phyloP scores from a whole-genome alignment of 2,888 invertebrate species.

The Odontothrips loti region DNA sequence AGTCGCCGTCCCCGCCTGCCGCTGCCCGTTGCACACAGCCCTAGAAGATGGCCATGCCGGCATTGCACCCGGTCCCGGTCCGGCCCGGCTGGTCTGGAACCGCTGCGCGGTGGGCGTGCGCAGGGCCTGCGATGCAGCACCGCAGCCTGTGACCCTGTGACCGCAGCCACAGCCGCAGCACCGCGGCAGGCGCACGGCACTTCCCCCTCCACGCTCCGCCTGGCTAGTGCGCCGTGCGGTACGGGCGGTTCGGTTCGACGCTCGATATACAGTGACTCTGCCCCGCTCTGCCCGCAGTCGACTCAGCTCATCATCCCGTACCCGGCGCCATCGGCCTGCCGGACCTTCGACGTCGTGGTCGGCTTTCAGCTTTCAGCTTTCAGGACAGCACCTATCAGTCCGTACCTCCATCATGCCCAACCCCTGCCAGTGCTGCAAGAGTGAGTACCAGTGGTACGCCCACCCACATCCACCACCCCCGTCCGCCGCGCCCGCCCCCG shows the following conservation, averaged over 20 bases:
- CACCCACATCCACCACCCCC: background rate
- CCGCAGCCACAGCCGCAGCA: background rate
- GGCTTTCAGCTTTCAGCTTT: background rate
- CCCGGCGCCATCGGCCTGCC: too few relatives aligned
- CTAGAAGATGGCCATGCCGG: too few relatives aligned
- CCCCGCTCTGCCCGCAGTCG: too few relatives aligned
- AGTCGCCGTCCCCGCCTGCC: too few relatives aligned
- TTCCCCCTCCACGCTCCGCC: background rate
- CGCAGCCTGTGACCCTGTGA: too few relatives aligned
- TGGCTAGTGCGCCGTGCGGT: background rate
- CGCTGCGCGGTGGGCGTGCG: too few relatives aligned
- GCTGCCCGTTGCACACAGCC: too few relatives aligned
- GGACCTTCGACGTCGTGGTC: background rate
- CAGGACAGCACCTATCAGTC: slow-evolving; percentile 20
- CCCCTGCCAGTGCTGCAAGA: slow-evolving; percentile 14
- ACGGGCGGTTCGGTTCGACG: background rate
- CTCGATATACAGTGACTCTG: too few relatives aligned
- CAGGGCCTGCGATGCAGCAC: too few relatives aligned
- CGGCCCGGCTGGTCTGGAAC: too few relatives aligned
- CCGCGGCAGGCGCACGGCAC: background rate
- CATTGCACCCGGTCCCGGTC: too few relatives aligned
- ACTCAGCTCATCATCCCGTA: too few relatives aligned
- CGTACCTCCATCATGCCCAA: background rate
- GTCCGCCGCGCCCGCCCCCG: background rate
- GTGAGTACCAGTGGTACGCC: slow-evolving; percentile 20